phyloP scores from a whole-genome alignment of 2,113 vertebrate genomes.

The Hystrix brachyura region DNA sequence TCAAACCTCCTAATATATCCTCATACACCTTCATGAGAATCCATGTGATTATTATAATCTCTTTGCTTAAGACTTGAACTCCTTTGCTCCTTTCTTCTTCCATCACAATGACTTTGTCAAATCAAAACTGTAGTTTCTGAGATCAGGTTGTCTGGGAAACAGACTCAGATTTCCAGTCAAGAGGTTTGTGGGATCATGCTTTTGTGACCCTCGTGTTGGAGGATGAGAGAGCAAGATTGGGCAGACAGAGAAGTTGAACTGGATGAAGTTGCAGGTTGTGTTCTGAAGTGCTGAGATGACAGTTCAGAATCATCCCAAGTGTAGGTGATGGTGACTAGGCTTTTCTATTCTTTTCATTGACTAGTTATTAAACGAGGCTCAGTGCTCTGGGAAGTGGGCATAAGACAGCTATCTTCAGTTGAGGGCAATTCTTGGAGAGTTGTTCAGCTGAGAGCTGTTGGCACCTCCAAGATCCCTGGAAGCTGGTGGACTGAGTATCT shows the following conservation, averaged over 20 bases:
- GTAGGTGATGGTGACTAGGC: background rate
- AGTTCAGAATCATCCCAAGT: background rate
- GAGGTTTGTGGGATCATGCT: background rate
- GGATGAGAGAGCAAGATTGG: background rate
- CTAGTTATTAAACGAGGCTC: background rate
- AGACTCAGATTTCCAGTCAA: background rate
- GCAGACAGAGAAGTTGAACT: background rate
- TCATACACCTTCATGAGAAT: slow-evolving; percentile 37
- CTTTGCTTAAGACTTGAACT: slow-evolving; percentile 8
- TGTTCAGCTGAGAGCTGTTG: background rate
- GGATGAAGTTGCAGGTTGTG: background rate
- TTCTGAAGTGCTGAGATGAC: background rate
- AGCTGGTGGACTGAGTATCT: background rate
- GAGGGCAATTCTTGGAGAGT: background rate
- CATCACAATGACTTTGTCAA: background rate
- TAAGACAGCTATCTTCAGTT: background rate
- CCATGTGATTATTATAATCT: background rate
- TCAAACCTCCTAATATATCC: background rate
- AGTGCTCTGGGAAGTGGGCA: background rate
- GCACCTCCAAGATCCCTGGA: background rate
- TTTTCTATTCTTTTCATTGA: background rate
- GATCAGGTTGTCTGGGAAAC: background rate
- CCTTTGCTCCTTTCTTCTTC: background rate
- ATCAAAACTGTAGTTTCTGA: background rate
- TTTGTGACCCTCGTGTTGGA: background rate